These are phyloP conservation scores for Morelia viridis DNA, from an alignment of 2,797 vertebrate genomes.

Conservation along the genomic window DNA sequence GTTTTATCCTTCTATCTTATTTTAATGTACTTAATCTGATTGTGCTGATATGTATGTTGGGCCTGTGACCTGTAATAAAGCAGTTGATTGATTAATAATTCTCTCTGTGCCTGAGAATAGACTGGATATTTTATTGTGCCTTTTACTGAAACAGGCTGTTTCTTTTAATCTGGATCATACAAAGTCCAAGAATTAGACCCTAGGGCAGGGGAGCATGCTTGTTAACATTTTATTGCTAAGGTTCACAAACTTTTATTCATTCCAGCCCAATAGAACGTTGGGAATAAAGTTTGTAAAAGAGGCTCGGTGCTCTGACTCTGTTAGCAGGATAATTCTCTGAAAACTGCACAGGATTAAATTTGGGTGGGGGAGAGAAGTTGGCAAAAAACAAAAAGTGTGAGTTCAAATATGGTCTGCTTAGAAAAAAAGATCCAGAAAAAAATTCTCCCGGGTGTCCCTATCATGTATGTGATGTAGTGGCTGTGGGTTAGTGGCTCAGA, in stretches of 20 bases:
- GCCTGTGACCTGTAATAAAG: background rate
- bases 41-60: background rate
- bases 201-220: background rate
- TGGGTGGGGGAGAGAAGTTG: background rate
- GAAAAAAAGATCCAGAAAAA: background rate
- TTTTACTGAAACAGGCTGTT: background rate
- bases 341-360: background rate
- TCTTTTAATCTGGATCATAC: background rate
- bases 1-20: background rate
- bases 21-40: background rate
- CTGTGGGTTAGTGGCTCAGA: background rate
- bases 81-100: background rate
- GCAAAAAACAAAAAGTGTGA: background rate
- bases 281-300: background rate
- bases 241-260: background rate
- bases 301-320: background rate
- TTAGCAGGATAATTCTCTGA: background rate
- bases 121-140: background rate
- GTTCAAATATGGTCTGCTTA: background rate
- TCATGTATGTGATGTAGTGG: too few relatives aligned
- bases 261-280: background rate
- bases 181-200: background rate
- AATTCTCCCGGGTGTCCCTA: background rate
- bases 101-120: background rate
- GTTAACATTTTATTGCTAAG: background rate